A percentile compares a stretch with the other conserved stretches of the same genome.
Conservation (phyloP, 2,113 vertebrate species). For the Semicossyphus pulcher region DNA sequence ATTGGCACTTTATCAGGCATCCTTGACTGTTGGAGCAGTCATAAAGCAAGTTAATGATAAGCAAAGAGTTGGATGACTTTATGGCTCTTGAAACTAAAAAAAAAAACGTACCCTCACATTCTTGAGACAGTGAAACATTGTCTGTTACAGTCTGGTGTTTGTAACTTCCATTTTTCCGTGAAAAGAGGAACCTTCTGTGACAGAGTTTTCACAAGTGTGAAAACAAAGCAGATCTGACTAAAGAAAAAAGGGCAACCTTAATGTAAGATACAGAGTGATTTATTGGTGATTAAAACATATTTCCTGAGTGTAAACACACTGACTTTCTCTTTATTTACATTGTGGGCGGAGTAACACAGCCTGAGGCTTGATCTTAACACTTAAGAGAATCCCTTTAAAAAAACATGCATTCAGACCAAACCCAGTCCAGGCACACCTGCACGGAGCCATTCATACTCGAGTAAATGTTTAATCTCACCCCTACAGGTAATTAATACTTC, state of each 20-base stretch:
- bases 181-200: background rate
- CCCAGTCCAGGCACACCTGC: background rate
- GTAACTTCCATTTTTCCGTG: too few relatives aligned
- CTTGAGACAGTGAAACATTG: too few relatives aligned
- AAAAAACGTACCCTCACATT: too few relatives aligned
- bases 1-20: too few relatives aligned
- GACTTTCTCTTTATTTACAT: background rate
- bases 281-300: slow-evolving; percentile 47
- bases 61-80: too few relatives aligned
- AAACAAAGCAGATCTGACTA: background rate
- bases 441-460: background rate
- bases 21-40: too few relatives aligned
- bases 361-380: background rate
- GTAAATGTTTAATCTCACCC: background rate
- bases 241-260: background rate
- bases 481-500: background rate
- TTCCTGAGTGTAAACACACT: slow-evolving; percentile 51
- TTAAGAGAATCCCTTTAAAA: background rate
- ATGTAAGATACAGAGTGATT: slow-evolving; percentile 9
- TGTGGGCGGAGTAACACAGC: background rate
- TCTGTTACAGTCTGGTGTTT: too few relatives aligned
- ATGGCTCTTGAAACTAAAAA: too few relatives aligned
- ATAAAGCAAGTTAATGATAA: too few relatives aligned
- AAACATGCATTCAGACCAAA: background rate
- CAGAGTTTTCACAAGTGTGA: background rate